Base-by-base conservation (phyloP, 2,797 vertebrate species). In the Miichthys miiuy region DNA sequence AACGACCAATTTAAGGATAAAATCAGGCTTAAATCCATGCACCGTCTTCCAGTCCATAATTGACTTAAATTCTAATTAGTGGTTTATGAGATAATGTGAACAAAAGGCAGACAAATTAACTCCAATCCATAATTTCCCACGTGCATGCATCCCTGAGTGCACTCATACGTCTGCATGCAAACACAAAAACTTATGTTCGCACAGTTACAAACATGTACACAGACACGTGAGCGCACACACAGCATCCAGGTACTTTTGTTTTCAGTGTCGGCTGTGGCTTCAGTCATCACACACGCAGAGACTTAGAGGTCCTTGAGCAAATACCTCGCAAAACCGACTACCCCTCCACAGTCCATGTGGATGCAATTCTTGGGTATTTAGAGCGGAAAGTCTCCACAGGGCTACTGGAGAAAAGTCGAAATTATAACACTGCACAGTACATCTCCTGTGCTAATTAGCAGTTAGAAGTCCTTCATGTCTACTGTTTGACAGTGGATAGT, bases 371-470 rank as follows among this genome's bases (percentile, higher is more conserved):
- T 91, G 84, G 82, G 77, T 91, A 92, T 89, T 89, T 88, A 87
- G 92, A 93, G 92, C 81, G 87, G 91, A 94, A 93, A 92, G 87
- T 90, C 91, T 92, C 90, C 88, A 90, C 83, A 62, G 90, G 88
- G 85, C 82, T 73, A 83, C 87, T 83, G 88, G 82, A 86, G 85
- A 84, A 83, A 72, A 82, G 90, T 80, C 14, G 73, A 73, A 85
- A 88, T 89, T 75, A 88, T 82, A 90, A 85, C 72, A 42, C 81
- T 51, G 76, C 54, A 41, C 75, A 83, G 73, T 38, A 54, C 83
- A 77, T 78, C 71, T 70, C 87, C 21, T 34, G 44, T 64, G 78
- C 78, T 91, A 91, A 92, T 92, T 91, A 92, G 82, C 86, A 84
- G 83, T 81, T 84, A 72, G 69, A 70, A 57, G 77, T 82, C 63